Evolutionary conservation across 1,140 invertebrate genomes (phyloP), one percentile per base, ranked within the genome.

Genomic region (Atopsyche davidsoni): DNA sequence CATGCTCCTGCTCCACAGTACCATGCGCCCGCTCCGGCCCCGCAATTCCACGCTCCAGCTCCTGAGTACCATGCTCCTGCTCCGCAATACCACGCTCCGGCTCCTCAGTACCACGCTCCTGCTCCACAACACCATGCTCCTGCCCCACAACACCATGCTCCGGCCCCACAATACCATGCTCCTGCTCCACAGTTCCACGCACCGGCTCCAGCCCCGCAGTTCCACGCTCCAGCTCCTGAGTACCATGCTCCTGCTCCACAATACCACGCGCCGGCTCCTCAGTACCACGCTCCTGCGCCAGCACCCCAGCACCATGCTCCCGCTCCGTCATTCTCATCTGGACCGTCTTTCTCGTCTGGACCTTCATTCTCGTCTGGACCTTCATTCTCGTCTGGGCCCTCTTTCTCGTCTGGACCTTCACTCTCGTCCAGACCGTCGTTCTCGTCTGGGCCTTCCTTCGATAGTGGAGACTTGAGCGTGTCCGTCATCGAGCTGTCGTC

Each of bases 141-240:
- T 47, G 11, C 46, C 23, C 22, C n/a, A n/a, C 34, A 2, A 36
- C 46, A 9, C 46, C 46, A 4, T n/a, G 2, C 4, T 13, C 11
- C 10, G 11, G 11, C 11, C 36, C n/a, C 2, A 18, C n/a, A 6
- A 39, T 24, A 24, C 46, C 46, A 39, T 4, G 2, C 23, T 13
- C 32, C 19, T 17, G 24, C 24, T 2, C 19, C 9, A 1, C 43
- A 31, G 10, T 16, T 34, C 25, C 19, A 34, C 10, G 24, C 21
- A 14, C 13, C 34, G 10, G 19, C 46, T 14, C 46, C 35, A 2
- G 13, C 35, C 17, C 35, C 4, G 39, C 13, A 2, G 13, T 38
- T 24, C 46, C 40, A 42, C 25, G 16, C 40, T 42, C 19, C 40
- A 42, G 21, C 23, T 14, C 13, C 13, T 11, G 17, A 35, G n/a